Evolutionary conservation across 1,140 invertebrate genomes (phyloP).

Genomic region (Gyrodactylus salaris): DNA sequence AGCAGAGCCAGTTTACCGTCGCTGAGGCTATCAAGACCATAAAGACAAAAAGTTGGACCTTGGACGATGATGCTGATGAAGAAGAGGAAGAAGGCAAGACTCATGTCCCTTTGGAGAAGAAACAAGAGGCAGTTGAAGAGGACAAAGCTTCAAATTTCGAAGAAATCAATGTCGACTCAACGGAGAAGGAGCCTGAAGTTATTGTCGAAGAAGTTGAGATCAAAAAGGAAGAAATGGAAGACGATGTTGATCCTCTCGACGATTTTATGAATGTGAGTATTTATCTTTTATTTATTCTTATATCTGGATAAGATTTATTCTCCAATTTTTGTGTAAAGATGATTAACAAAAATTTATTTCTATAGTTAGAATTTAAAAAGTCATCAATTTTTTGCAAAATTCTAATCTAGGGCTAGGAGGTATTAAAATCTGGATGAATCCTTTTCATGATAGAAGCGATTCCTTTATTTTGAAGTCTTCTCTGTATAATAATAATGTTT

Average conservation of each 20-base stretch:
- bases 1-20: background rate
- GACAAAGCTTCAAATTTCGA: background rate
- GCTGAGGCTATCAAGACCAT: background rate
- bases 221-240: background rate
- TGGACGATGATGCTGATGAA: constrained; percentile 5
- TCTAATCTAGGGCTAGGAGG: too few species aligned
- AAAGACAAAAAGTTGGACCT: background rate
- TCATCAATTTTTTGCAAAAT: too few species aligned
- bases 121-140: constrained; percentile 1
- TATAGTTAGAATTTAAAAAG: too few species aligned
- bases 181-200: background rate
- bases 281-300: background rate
- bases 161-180: background rate
- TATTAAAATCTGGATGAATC: too few species aligned
- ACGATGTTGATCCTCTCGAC: background rate
- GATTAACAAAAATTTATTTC: too few species aligned
- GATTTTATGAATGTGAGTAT: background rate
- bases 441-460: too few species aligned
- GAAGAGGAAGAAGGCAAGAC: background rate
- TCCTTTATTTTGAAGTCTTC: too few species aligned
- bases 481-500: too few species aligned
- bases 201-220: background rate
- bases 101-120: background rate
- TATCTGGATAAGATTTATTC: background rate
- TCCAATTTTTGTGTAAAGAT: background rate